These are phyloP conservation scores for Drosophila monieri DNA, from an alignment of 2,888 invertebrate species.

Conservation along the genomic window DNA sequence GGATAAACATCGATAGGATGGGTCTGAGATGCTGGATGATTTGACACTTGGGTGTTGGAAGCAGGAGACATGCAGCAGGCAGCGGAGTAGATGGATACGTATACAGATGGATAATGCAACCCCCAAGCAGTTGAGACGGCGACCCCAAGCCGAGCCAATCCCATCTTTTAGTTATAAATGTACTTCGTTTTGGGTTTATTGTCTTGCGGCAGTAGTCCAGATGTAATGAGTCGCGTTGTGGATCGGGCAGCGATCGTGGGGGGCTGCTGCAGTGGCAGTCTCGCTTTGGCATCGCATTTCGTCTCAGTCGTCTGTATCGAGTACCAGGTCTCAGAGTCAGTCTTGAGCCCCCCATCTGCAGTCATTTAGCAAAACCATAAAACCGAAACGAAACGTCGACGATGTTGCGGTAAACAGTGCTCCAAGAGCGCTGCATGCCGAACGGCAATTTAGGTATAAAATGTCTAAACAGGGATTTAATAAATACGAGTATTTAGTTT, in stretches of 20 bases:
- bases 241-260: slow-evolving; percentile 16
- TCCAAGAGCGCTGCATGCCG: slow-evolving; percentile 67
- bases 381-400: slow-evolving; percentile 69
- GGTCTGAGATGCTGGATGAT: slow-evolving; percentile 33
- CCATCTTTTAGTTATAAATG: slow-evolving; percentile 40
- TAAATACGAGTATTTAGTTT: background rate
- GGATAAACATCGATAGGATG: slow-evolving; percentile 30
- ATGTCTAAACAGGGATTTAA: slow-evolving; percentile 61
- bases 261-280: slow-evolving; percentile 19
- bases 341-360: slow-evolving; percentile 30
- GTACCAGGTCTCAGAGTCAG: slow-evolving; percentile 14
- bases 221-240: slow-evolving; percentile 51
- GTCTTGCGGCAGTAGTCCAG: slow-evolving; percentile 31
- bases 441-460: slow-evolving; percentile 76
- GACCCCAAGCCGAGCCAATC: slow-evolving; percentile 61
- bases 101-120: slow-evolving; percentile 45
- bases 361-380: slow-evolving; percentile 72
- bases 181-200: slow-evolving; percentile 1
- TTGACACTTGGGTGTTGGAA: slow-evolving; percentile 33
- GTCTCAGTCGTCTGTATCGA: slow-evolving; percentile 22
- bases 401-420: slow-evolving; percentile 41
- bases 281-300: slow-evolving; percentile 69
- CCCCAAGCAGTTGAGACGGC: slow-evolving; percentile 41
- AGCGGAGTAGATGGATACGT: slow-evolving; percentile 21
- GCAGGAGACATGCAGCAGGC: slow-evolving; percentile 31